Base-by-base conservation (phyloP, 2,888 invertebrate species). In the Drosophila fungiperda region DNA sequence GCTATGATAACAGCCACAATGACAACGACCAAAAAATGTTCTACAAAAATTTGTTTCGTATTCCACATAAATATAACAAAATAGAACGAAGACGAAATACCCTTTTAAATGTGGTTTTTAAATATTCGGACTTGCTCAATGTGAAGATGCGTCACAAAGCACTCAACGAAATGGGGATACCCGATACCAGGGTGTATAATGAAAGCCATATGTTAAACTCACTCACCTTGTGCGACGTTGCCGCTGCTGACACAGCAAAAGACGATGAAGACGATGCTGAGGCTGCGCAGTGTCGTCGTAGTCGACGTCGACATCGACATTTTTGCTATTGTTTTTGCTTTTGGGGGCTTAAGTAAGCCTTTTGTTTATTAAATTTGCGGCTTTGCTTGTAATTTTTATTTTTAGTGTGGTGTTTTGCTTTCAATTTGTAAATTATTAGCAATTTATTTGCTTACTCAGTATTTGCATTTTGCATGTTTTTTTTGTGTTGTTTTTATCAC, bases 181-280 rank as follows among this genome's bases (percentile, higher is more conserved):
- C 15, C 38, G 53, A 26, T 23, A 12, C n/a, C 26, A 29, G 40
- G 15, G 38, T 29, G 55, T 38, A 66, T 60, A 29, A 60, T 65
- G 66, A 75, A 85, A 63, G 68, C 71, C 83, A 68, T 80, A 78
- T 88, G 90, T 90, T 88, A 87, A 87, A 87, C 87, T 84, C 87
- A 90, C 87, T 87, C 82, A 87, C 87, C 87, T 87, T 87, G 87
- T 87, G 90, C 82, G 68, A 70, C 83, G 80, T 74, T 83, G 80
- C 66, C 60, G 68, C 72, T 48, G 78, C 72, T 64, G 87, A 76
- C 79, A 29, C 64, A 77, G 65, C 70, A 67, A 76, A 82, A 52
- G 74, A 83, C 57, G 73, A 68, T 77, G 80, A 71, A 66, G 79
- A 82, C 70, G 81, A 65, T 42, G 77, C 72, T 62, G 78, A 78